phyloP scores from a whole-genome alignment of 2,113 vertebrate species.

The Menidia beryllina region DNA sequence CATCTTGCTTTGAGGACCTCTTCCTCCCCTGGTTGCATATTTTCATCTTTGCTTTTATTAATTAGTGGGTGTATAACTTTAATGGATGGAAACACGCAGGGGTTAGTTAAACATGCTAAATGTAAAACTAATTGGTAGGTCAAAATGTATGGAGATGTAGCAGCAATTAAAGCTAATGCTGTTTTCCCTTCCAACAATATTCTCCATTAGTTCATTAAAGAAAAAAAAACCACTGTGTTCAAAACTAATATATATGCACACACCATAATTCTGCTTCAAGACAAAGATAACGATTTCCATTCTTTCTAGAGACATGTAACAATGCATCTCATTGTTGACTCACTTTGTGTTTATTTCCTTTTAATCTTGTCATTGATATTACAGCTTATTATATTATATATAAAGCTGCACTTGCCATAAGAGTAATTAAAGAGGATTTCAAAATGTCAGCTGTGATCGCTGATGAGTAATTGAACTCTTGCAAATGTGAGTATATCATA shows the following conservation, averaged over 20 bases:
- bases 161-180: slow-evolving; percentile 34
- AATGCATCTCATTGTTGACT: not conserved
- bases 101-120: slow-evolving; percentile 14
- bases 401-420: slow-evolving; percentile 52
- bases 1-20: slow-evolving; percentile 16
- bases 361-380: slow-evolving; percentile 20
- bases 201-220: slow-evolving; percentile 6
- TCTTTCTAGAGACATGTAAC: not conserved
- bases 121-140: slow-evolving; percentile 45
- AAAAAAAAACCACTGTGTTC: not conserved
- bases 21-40: slow-evolving; percentile 2
- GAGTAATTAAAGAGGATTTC: slow-evolving; percentile 54
- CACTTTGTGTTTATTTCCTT: slow-evolving; percentile 38
- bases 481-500: slow-evolving; percentile 18
- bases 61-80: slow-evolving; percentile 36
- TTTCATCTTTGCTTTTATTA: slow-evolving; percentile 32
- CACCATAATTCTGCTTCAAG: not conserved
- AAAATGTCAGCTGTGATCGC: slow-evolving; percentile 44
- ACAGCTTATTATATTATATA: slow-evolving; percentile 53
- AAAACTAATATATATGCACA: not conserved
- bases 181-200: slow-evolving; percentile 22
- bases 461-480: slow-evolving; percentile 20
- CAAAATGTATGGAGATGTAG: slow-evolving; percentile 27
- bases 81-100: slow-evolving; percentile 39
- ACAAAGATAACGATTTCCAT: not conserved